Percentiles rank a stretch among this genome's conserved stretches.
Evolutionary conservation across 64 coral and sea anemone species (phyloP).

Genomic region (Actinia equina): DNA sequence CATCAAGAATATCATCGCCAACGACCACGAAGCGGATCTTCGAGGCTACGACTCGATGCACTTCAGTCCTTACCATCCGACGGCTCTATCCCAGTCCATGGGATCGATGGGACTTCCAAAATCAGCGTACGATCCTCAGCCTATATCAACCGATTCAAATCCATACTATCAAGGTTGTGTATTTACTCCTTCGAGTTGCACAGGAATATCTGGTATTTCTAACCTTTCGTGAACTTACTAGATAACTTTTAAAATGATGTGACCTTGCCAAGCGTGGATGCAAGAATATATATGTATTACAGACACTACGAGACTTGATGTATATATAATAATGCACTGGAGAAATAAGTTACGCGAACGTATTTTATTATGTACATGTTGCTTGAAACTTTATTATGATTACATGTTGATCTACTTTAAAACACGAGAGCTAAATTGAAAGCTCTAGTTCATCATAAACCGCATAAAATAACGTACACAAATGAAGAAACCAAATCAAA

Average conservation of each 20-base stretch:
- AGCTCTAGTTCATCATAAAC: not conserved
- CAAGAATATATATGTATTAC: slow-evolving; percentile 2
- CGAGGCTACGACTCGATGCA: slow-evolving; percentile 97
- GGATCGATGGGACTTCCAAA: slow-evolving; percentile 93
- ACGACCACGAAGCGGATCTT: slow-evolving; percentile 93
- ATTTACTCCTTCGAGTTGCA: slow-evolving; percentile 89
- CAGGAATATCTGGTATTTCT: slow-evolving; percentile 82
- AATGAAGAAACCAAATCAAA: slow-evolving; percentile 14
- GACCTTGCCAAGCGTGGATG: slow-evolving; percentile 7
- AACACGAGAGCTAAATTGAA: slow-evolving; percentile 9
- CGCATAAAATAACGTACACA: slow-evolving; percentile 10
- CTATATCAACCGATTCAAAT: slow-evolving; percentile 82
- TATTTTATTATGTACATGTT: slow-evolving; percentile 21
- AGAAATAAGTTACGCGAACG: slow-evolving; percentile 3
- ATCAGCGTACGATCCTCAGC: slow-evolving; percentile 81
- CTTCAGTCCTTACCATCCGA: slow-evolving; percentile 88
- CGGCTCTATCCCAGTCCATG: slow-evolving; percentile 66
- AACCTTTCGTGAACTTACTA: slow-evolving; percentile 73
- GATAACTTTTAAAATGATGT: slow-evolving; percentile 48
- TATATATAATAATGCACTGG: slow-evolving; percentile 15
- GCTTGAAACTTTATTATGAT: slow-evolving; percentile 16
- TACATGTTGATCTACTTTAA: slow-evolving; percentile 9
- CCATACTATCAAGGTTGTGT: slow-evolving; percentile 94
- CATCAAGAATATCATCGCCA: slow-evolving; percentile 99
- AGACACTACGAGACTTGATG: not conserved